phyloP scores from a whole-genome alignment of 2,113 vertebrate genomes.

The Muntiacus muntjak region DNA sequence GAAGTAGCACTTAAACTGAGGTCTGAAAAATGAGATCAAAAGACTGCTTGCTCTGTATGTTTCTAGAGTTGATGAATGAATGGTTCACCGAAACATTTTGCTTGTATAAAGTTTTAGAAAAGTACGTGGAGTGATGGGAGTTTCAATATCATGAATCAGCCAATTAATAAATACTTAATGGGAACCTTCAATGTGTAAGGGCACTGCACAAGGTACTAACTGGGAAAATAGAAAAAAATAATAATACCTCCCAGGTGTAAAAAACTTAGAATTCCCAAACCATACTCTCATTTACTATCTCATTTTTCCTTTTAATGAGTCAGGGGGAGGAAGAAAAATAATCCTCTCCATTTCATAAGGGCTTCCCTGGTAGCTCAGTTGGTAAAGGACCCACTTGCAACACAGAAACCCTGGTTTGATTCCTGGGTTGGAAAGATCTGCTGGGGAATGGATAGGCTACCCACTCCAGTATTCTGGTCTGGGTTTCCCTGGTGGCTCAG shows the following conservation, averaged over 20 bases:
- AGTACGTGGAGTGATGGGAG: background rate
- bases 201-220: background rate
- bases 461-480: background rate
- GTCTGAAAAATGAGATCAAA: background rate
- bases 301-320: background rate
- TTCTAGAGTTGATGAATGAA: background rate
- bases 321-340: background rate
- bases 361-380: background rate
- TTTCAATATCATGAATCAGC: background rate
- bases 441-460: background rate
- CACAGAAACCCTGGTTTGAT: background rate
- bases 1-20: constrained; percentile 24
- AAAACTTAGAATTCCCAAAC: background rate
- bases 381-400: background rate
- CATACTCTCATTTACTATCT: background rate
- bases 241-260: background rate
- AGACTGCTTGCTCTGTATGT: background rate
- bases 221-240: background rate
- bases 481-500: background rate
- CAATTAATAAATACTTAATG: background rate
- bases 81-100: background rate
- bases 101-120: background rate
- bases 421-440: background rate
- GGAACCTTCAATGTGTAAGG: background rate
- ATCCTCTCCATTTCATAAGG: background rate